A percentile compares a stretch with the other conserved stretches of the same genome.
Conservation (phyloP, 1,140 invertebrate genomes). For the Temnothorax nylanderi region DNA sequence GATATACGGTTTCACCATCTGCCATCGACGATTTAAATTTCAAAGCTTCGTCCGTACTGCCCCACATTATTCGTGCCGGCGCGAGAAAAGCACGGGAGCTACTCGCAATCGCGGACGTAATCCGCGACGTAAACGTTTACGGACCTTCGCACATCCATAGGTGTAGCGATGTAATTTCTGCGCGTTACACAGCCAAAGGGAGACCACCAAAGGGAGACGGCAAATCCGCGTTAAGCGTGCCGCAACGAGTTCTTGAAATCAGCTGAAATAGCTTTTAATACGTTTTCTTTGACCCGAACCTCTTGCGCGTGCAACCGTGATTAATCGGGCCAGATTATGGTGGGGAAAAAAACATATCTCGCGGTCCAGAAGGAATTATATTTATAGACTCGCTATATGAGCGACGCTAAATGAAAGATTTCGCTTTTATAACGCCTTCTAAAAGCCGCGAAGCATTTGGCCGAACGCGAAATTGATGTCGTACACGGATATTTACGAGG, state of each 20-base stretch:
- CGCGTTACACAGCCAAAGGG: constrained; percentile 15
- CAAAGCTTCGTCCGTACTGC: constrained; percentile 18
- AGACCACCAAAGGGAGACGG: not conserved
- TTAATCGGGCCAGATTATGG: constrained; percentile 26
- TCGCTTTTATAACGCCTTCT: not conserved
- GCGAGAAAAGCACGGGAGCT: constrained; percentile 25
- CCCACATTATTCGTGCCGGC: constrained; percentile 2
- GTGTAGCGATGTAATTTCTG: constrained; percentile 30
- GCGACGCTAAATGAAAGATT: constrained; percentile 13
- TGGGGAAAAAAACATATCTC: constrained; percentile 5
- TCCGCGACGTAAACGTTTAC: constrained; percentile 44
- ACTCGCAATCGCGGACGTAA: constrained; percentile 40
- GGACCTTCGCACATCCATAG: not conserved
- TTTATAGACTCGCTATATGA: not conserved
- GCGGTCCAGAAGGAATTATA: constrained; percentile 31
- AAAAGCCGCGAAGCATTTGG: not conserved
- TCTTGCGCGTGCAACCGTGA: constrained; percentile 31
- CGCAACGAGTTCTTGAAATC: constrained; percentile 39
- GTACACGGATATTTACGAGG: not conserved
- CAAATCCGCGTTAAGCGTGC: constrained; percentile 42
- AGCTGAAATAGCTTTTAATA: constrained; percentile 41
- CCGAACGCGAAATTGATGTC: constrained; percentile 9
- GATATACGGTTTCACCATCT: constrained; percentile 27
- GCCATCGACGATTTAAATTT: constrained; percentile 52
- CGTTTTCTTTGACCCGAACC: constrained; percentile 33